Percentiles rank a stretch among this genome's conserved stretches.
These are phyloP conservation scores for Mobula hypostoma DNA, from an alignment of 2,113 vertebrate species.

Conservation along the genomic window DNA sequence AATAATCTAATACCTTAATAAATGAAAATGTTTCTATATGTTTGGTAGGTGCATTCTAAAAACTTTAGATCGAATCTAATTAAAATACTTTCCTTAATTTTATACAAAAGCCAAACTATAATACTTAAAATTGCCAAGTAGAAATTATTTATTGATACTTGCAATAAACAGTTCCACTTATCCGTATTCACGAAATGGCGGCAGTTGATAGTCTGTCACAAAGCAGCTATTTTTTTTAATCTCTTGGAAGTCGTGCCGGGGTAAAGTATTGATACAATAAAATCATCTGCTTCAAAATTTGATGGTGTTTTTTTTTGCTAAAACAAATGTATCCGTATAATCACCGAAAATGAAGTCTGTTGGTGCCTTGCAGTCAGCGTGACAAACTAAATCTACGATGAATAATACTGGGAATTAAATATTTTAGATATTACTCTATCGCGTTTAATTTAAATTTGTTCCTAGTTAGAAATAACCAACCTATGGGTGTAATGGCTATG, in stretches of 20 bases:
- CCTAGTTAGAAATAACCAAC: background rate
- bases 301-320: conserved; percentile 10
- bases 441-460: background rate
- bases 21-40: background rate
- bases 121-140: background rate
- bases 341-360: background rate
- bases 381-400: background rate
- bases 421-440: conserved; percentile 16
- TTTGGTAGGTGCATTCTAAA: background rate
- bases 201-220: conserved; percentile 27
- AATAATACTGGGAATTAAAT: conserved; percentile 10
- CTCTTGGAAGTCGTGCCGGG: conserved; percentile 25
- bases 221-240: conserved; percentile 36
- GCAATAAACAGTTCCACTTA: conserved; percentile 22
- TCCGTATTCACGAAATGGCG: conserved; percentile 18
- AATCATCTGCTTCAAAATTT: conserved; percentile 9
- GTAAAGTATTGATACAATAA: conserved; percentile 35
- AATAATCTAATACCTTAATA: background rate
- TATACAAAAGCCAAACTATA: no score
- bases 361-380: background rate
- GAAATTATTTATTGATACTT: background rate
- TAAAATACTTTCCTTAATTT: background rate
- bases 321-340: conserved; percentile 5
- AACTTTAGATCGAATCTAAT: background rate
- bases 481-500: background rate